Conservation (phyloP, 2,113 vertebrate genomes). For the Austrofundulus limnaeus region DNA sequence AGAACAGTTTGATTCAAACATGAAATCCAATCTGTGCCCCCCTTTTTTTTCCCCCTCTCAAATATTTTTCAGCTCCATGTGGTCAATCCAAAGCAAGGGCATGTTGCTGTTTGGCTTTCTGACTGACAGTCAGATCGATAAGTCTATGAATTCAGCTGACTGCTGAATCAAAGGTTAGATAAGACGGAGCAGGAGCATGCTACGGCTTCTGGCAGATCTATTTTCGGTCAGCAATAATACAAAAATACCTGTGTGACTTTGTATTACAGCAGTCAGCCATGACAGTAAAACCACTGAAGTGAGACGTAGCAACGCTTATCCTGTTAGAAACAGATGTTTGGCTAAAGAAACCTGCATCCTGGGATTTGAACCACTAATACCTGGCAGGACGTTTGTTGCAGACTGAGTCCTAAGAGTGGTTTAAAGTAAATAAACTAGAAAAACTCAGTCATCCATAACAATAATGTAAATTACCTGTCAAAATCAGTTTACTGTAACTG, state of each 20-base stretch:
- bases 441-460: no score
- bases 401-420: no score
- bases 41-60: slow-evolving; percentile 2
- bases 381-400: no score
- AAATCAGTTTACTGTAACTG: no score
- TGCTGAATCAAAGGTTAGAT: slow-evolving; percentile 17
- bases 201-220: neutral
- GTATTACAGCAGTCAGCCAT: neutral
- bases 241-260: neutral
- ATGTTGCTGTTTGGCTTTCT: slow-evolving; percentile 12
- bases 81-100: slow-evolving; percentile 24
- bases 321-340: neutral
- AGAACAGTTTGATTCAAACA: slow-evolving; percentile 6
- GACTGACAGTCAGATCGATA: slow-evolving; percentile 12
- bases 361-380: no score
- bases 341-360: neutral
- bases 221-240: neutral
- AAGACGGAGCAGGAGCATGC: neutral
- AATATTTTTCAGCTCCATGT: slow-evolving; percentile 6
- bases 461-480: no score
- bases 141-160: slow-evolving; percentile 3
- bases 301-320: neutral
- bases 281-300: neutral
- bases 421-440: no score
- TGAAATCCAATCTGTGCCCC: slow-evolving; percentile 4